Percentiles rank a stretch among this genome's conserved stretches.
Evolutionary conservation across 2,888 invertebrate species (phyloP).

Genomic region (Eupithecia tripunctaria): DNA sequence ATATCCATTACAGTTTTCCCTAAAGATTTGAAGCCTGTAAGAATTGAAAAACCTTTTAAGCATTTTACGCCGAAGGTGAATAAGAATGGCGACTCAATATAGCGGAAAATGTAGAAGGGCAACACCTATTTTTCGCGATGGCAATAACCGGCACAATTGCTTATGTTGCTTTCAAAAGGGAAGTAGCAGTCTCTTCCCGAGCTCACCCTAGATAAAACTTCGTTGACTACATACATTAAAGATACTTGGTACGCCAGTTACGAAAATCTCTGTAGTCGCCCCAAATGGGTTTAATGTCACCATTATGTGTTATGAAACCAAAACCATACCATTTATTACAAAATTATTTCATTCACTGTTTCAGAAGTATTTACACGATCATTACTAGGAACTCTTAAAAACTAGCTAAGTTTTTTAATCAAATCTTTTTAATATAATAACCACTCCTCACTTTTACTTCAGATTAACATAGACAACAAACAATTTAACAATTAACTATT

Average conservation of each 20-base stretch:
- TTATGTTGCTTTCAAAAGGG: constrained; percentile 70
- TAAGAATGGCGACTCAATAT: constrained; percentile 56
- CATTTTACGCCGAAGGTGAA: constrained; percentile 45
- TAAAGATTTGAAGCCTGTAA: constrained; percentile 35
- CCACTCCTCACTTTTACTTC: background rate
- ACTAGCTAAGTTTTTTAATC: too few relatives aligned
- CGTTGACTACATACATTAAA: background rate
- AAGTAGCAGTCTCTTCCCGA: constrained; percentile 47
- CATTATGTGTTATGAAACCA: background rate
- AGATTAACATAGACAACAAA: background rate
- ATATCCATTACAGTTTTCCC: constrained; percentile 32
- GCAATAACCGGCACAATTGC: constrained; percentile 74
- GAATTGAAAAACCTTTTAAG: constrained; percentile 40
- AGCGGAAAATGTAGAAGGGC: constrained; percentile 50
- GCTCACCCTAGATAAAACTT: constrained; percentile 1
- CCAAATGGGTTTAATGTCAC: background rate
- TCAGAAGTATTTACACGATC: too few relatives aligned
- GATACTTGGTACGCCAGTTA: background rate
- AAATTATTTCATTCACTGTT: too few relatives aligned
- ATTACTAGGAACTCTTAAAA: too few relatives aligned
- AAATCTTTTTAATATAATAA: background rate
- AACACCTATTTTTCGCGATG: constrained; percentile 64
- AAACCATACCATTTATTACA: background rate
- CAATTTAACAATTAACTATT: too few relatives aligned
- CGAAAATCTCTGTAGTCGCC: background rate